A percentile compares a stretch with the other conserved stretches of the same genome.
Conservation (phyloP, 2,888 invertebrate species). For the Metacarcinus magister region DNA sequence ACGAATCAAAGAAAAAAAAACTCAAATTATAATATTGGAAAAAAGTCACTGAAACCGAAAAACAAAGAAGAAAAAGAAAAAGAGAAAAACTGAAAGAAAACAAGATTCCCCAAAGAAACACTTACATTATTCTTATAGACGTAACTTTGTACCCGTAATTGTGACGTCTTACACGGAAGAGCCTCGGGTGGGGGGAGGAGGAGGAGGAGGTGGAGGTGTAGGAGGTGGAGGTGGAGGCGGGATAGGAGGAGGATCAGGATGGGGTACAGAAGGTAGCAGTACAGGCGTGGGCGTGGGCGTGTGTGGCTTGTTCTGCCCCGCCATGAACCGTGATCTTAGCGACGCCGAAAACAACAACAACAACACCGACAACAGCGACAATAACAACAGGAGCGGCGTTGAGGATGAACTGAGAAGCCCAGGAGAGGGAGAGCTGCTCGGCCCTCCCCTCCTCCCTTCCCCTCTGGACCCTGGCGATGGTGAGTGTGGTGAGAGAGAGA, state of each 20-base stretch:
- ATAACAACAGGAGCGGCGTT: neutral
- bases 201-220: neutral
- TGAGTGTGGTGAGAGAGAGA: constrained; percentile 19
- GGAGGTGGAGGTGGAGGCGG: neutral
- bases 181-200: constrained; percentile 32
- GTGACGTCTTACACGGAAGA: neutral
- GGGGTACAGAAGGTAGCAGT: neutral
- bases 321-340: neutral
- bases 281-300: neutral
- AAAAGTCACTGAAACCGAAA: neutral
- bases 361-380: constrained; percentile 28
- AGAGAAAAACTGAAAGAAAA: neutral
- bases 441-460: neutral
- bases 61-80: neutral
- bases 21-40: neutral
- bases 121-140: neutral
- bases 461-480: neutral
- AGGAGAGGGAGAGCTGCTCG: neutral
- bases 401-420: neutral
- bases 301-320: constrained; percentile 10
- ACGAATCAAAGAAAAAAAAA: neutral
- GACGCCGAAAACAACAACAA: constrained; percentile 35
- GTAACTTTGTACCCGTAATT: neutral
- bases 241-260: neutral
- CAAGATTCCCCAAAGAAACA: neutral